phyloP scores from a whole-genome alignment of 2,888 invertebrate species.

The Philopedon plagiatum region DNA sequence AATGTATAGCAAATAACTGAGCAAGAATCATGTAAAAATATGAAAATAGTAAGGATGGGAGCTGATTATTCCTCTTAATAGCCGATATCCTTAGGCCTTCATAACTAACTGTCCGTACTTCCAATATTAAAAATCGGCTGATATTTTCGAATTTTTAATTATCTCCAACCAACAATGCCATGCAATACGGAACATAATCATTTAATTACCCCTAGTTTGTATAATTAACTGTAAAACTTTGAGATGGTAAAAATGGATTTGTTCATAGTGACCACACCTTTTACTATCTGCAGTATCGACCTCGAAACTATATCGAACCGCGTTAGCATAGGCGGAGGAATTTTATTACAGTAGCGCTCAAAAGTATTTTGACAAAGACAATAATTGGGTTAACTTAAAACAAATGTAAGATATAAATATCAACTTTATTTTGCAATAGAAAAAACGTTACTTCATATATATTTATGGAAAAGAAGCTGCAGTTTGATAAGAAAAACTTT shows the following conservation, averaged over 20 bases:
- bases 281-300: conserved; percentile 57
- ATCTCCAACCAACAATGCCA: conserved; percentile 44
- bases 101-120: conserved; percentile 5
- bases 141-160: conserved; percentile 30
- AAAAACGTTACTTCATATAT: too few relatives aligned
- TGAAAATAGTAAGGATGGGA: conserved; percentile 17
- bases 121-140: conserved; percentile 21
- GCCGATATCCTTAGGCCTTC: conserved; percentile 12
- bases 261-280: conserved; percentile 58
- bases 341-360: not conserved
- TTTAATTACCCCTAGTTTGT: conserved; percentile 46
- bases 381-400: too few relatives aligned
- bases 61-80: too few relatives aligned
- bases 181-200: conserved; percentile 45
- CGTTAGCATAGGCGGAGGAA: conserved; percentile 39
- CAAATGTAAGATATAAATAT: too few relatives aligned
- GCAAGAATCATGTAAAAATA: not conserved
- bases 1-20: too few relatives aligned
- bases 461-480: too few relatives aligned
- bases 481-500: too few relatives aligned
- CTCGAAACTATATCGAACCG: conserved; percentile 53
- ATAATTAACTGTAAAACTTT: conserved; percentile 53
- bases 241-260: conserved; percentile 58
- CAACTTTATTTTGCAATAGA: too few relatives aligned
- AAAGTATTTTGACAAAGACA: too few relatives aligned